These are phyloP conservation scores for Temnothorax nylanderi DNA, from an alignment of 1,140 invertebrate genomes.

Conservation along the genomic window DNA sequence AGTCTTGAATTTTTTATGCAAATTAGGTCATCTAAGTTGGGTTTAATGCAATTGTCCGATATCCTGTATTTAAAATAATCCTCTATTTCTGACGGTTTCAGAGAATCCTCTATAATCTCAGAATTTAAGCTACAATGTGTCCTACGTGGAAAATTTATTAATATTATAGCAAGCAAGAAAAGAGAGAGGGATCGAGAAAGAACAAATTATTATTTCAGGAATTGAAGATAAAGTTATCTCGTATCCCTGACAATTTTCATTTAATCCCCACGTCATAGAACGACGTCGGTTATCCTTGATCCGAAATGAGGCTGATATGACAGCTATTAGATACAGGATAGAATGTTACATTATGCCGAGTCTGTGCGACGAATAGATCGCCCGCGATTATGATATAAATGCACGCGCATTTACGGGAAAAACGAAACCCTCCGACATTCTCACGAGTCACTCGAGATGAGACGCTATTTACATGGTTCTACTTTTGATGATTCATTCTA, in stretches of 20 bases:
- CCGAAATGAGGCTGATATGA: constrained; percentile 16
- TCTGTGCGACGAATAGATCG: constrained; percentile 1
- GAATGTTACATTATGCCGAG: constrained; percentile 9
- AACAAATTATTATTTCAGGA: not conserved
- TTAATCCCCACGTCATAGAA: constrained; percentile 5
- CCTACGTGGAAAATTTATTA: not conserved
- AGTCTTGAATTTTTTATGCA: not conserved
- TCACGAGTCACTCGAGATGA: constrained; percentile 22
- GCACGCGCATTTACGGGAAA: constrained; percentile 12
- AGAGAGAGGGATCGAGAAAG: not conserved
- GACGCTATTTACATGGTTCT: constrained; percentile 7
- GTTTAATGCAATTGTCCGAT: not conserved
- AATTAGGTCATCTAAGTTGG: not conserved
- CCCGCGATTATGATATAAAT: constrained; percentile 28
- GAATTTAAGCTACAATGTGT: not conserved
- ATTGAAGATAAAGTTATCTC: not conserved
- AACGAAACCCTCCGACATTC: constrained; percentile 10
- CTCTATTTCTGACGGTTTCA: not conserved
- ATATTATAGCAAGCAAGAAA: not conserved
- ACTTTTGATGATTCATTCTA: constrained; percentile 32
- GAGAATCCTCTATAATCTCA: not conserved
- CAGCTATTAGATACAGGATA: constrained; percentile 11
- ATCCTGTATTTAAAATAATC: not conserved
- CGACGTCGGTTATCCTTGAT: constrained; percentile 2
- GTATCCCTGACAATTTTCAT: not conserved